Evolutionary conservation across 2,797 vertebrate species (phyloP), one percentile per base, ranked within the genome.

Genomic region (Hephaestus fuliginosus): DNA sequence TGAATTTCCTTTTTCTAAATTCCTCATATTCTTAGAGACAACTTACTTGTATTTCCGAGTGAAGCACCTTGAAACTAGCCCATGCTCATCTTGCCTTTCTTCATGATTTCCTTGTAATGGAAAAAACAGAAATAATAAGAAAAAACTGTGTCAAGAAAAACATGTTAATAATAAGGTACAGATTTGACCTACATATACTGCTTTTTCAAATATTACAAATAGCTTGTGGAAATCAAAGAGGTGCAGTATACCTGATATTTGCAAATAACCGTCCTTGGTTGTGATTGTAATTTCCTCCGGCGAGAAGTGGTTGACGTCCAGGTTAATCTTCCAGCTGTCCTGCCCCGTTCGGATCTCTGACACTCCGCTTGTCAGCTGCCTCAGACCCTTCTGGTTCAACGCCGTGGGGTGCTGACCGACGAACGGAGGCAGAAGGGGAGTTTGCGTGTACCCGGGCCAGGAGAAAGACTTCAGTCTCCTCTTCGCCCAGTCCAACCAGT

Each of bases 1-100:
- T 33, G 30, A 28, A 56, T 33, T 41, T 66, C 0, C 20, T 48
- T 18, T 43, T 25, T 57, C n/a, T 11, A 66, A 62, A 7, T 8
- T 9, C 1, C 18, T 48, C 3, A 30, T 68, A 14, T 22, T 69
- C 3, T 71, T 55, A 30, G 1, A 55, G 68, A 56, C 0, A 64
- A 83, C 93, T 81, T 88, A 96, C 95, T 91, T 95, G 76, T 96
- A 96, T 90, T 95, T 95, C 41, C 94, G 85, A 12, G 82, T 95
- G 85, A 96, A 96, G 83, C 91, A 92, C 58, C 95, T 89, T 44
- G 94, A 90, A 66, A 95, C 90, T 3, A 80, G 17, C 53, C 93
- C 95, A 51, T 95, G 93, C 58, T 92, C 83, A 75, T 95, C 92
- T 72, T 93, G 92, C 81, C 73, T 93, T 80, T 94, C 94, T 64